phyloP scores from a whole-genome alignment of 2,888 invertebrate species.

The Anthophora plumipes region DNA sequence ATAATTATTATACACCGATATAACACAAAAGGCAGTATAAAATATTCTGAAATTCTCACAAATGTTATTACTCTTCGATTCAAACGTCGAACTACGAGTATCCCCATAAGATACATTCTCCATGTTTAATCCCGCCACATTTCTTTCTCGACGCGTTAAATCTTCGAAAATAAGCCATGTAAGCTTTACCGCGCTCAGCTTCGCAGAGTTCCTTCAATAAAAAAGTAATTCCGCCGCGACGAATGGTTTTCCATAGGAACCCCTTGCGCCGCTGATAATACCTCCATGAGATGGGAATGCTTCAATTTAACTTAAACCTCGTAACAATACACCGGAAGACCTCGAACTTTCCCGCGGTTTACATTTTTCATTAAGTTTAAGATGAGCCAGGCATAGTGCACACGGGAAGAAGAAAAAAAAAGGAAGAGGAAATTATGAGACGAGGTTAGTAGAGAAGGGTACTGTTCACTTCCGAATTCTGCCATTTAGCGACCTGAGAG shows the following conservation, averaged over 20 bases:
- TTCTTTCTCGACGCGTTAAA: constrained; percentile 21
- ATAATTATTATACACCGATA: too few relatives aligned
- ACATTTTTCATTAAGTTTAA: constrained; percentile 31
- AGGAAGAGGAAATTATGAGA: not conserved
- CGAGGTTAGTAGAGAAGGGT: not conserved
- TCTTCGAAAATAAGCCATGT: constrained; percentile 35
- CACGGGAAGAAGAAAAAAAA: not conserved
- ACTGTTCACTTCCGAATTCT: not conserved
- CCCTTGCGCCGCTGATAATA: constrained; percentile 48
- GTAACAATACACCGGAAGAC: constrained; percentile 65
- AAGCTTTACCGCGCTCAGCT: constrained; percentile 23
- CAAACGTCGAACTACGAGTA: not conserved
- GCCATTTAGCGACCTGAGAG: too few relatives aligned
- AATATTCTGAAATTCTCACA: too few relatives aligned
- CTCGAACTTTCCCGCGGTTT: constrained; percentile 34
- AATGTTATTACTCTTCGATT: not conserved
- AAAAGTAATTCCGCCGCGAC: constrained; percentile 73
- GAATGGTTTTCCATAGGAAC: constrained; percentile 58
- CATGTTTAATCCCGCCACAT: not conserved
- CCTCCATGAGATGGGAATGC: constrained; percentile 51
- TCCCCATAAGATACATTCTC: not conserved
- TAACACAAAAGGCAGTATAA: too few relatives aligned
- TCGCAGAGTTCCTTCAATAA: constrained; percentile 50
- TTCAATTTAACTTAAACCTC: constrained; percentile 73
- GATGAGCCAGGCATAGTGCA: constrained; percentile 10